Evolutionary conservation across 2,113 vertebrate genomes (phyloP).

Genomic region (Lagopus muta): DNA sequence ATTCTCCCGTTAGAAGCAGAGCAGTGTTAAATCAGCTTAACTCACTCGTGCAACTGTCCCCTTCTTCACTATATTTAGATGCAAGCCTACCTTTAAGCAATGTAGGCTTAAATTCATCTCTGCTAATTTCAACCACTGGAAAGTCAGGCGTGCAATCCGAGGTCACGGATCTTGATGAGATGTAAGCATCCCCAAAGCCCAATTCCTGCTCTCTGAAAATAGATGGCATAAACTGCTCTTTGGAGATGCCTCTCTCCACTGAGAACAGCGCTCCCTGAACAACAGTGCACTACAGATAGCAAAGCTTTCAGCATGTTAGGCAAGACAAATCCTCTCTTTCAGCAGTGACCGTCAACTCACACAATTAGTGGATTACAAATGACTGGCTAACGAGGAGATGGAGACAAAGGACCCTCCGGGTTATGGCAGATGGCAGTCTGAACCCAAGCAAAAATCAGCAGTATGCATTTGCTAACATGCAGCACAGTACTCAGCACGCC

Average conservation of each 20-base stretch:
- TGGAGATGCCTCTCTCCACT: rapidly evolving
- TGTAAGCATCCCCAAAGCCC: not conserved
- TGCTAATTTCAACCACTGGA: not conserved
- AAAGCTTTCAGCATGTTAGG: not conserved
- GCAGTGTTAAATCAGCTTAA: not conserved
- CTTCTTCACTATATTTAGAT: not conserved
- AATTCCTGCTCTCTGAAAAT: not conserved
- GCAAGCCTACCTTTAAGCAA: not conserved
- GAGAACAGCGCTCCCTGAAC: not conserved
- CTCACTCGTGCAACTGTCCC: rapidly evolving
- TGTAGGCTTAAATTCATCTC: not conserved
- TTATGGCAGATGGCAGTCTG: not conserved
- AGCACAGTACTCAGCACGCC: not conserved
- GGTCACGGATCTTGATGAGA: not conserved
- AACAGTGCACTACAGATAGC: not conserved
- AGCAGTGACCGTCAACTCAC: rapidly evolving
- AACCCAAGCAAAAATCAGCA: not conserved
- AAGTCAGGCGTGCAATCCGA: rapidly evolving
- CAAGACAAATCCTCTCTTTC: not conserved
- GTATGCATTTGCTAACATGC: rapidly evolving
- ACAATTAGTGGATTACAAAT: not conserved
- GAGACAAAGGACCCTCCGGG: not conserved
- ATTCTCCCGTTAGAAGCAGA: not conserved
- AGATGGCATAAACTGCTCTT: not conserved
- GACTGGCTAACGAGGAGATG: not conserved